These are phyloP conservation scores for Gymnoscopelus microlampas DNA, from an alignment of 2,797 vertebrate species.

Conservation along the genomic window DNA sequence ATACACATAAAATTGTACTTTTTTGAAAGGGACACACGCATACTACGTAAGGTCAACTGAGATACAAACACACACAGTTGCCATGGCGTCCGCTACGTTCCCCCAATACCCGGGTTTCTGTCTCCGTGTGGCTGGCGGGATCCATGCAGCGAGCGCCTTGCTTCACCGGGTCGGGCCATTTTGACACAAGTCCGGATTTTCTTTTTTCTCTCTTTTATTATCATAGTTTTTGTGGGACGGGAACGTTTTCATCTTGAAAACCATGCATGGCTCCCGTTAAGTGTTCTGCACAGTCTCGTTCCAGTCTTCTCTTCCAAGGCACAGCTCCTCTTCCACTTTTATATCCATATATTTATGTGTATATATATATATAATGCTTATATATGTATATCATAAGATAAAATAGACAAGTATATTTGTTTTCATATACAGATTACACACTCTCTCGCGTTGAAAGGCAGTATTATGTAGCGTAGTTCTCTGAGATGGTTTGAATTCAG, in stretches of 20 bases:
- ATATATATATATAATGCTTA: conserved; percentile 56
- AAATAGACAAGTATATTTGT: conserved; percentile 59
- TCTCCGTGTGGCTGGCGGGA: conserved; percentile 20
- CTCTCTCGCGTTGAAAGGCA: conserved; percentile 67
- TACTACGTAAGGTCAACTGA: conserved; percentile 30
- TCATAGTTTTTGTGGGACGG: conserved; percentile 14
- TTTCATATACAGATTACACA: conserved; percentile 63
- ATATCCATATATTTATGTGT: conserved; percentile 66
- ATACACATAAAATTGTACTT: conserved; percentile 58
- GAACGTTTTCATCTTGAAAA: conserved; percentile 48
- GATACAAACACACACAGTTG: conserved; percentile 42
- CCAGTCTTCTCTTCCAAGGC: conserved; percentile 52
- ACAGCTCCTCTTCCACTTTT: conserved; percentile 51
- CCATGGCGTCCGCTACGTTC: conserved; percentile 49
- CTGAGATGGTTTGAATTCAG: conserved; percentile 11
- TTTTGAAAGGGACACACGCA: conserved; percentile 58
- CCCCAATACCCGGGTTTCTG: conserved; percentile 48
- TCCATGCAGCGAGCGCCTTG: conserved; percentile 30
- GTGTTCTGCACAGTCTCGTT: conserved; percentile 23
- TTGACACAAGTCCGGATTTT: conserved; percentile 21
- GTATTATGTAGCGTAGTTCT: conserved; percentile 83
- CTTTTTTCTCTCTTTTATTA: neutral
- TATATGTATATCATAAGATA: conserved; percentile 65
- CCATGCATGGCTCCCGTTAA: conserved; percentile 45
- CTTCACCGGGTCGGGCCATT: conserved; percentile 29